A percentile compares a stretch with the other conserved stretches of the same genome.
These are phyloP conservation scores for Drosophila navojoa DNA, from an alignment of 1,140 invertebrate species.

Conservation along the genomic window DNA sequence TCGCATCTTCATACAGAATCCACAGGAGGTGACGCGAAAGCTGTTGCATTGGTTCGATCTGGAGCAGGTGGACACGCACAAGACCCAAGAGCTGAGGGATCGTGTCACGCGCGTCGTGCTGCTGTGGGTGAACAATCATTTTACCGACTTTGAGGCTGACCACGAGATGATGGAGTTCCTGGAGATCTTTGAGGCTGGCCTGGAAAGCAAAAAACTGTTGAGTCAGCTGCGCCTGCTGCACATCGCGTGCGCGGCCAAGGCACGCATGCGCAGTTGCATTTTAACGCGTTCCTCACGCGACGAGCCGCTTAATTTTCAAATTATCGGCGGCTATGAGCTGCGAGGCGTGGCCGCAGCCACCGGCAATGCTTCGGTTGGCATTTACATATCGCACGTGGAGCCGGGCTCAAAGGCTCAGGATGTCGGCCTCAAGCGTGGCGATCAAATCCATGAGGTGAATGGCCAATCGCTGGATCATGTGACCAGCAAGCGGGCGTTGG, in stretches of 20 bases:
- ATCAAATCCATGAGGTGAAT: constrained; percentile 99
- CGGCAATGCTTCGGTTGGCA: constrained; percentile 89
- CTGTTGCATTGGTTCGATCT: constrained; percentile 93
- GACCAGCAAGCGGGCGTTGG: constrained; percentile 94
- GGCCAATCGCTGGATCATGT: constrained; percentile 97
- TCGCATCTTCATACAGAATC: constrained; percentile 95
- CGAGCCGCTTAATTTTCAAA: constrained; percentile 96
- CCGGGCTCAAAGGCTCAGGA: constrained; percentile 96
- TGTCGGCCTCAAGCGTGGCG: constrained; percentile 97
- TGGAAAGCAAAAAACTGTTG: constrained; percentile 94
- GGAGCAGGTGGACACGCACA: constrained; percentile 63
- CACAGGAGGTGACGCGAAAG: constrained; percentile 93
- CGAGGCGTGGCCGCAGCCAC: constrained; percentile 76
- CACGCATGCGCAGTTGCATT: constrained; percentile 94
- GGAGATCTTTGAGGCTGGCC: constrained; percentile 94
- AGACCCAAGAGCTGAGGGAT: constrained; percentile 86
- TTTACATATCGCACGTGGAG: constrained; percentile 98
- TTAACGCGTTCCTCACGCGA: constrained; percentile 95
- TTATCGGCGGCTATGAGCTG: constrained; percentile 96
- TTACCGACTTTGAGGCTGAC: constrained; percentile 99
- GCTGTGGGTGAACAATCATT: constrained; percentile 99
- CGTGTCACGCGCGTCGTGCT: constrained; percentile 97
- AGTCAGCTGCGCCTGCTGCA: constrained; percentile 93
- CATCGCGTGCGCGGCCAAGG: constrained; percentile 98
- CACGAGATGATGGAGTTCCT: constrained; percentile 98